Evolutionary conservation across 2,888 invertebrate species (phyloP), one percentile per base, ranked within the genome.

Genomic region (Zaprionus lineosus): DNA sequence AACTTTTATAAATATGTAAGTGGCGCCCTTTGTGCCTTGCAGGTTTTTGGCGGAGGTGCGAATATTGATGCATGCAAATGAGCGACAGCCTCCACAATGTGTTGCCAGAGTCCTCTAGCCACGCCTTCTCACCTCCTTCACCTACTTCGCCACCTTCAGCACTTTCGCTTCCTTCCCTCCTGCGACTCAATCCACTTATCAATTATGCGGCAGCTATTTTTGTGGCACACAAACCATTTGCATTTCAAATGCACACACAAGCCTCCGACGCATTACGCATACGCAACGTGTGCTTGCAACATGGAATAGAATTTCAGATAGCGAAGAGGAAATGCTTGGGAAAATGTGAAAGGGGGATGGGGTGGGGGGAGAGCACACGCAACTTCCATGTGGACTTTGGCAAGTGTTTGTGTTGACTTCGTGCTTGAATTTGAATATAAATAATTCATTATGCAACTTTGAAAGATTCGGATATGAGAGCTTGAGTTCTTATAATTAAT

Each of bases 161-260:
- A n/a, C n/a, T n/a, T n/a, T n/a, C n/a, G n/a, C n/a, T n/a, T n/a
- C n/a, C n/a, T n/a, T n/a, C n/a, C n/a, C 1, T n/a, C 8, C 16
- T 12, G 44, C 12, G 14, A 24, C 18, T 15, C 1, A 3, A 18
- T 36, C 24, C 29, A 43, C 51, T 28, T 60, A 57, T 63, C 84
- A 78, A 58, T 74, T 66, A 53, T 59, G 72, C 15, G 58, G 40
- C 61, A 52, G 57, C 50, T 61, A 70, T 77, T 77, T 77, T 62
- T 60, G 72, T 48, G 76, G 76, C 58, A 50, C 34, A 29, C 75
- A 60, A 55, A 82, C 78, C 73, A 83, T 84, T 78, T 79, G 83
- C 79, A 84, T 84, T 58, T 83, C 52, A 83, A 83, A 79, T 83
- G 83, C 72, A 79, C 41, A 58, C 59, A 62, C n/a, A 12, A 40